These are phyloP conservation scores for Brachynemurus nebulosus DNA, from an alignment of 2,888 invertebrate genomes.

Conservation along the genomic window DNA sequence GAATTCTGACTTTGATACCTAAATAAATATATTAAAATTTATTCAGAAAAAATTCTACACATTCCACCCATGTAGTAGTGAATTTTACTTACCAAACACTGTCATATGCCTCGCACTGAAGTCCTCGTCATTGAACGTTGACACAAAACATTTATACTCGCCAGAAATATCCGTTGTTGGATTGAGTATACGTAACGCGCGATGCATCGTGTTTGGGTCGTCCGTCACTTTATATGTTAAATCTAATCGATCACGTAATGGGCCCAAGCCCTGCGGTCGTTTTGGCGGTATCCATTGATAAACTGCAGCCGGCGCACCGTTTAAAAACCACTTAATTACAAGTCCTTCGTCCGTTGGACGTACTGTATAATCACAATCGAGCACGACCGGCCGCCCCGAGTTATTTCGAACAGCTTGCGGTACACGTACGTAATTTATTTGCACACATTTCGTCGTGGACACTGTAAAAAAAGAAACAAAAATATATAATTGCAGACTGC, in stretches of 20 bases:
- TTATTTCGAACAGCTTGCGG: slow-evolving; percentile 30
- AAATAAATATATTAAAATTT: no score
- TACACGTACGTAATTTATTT: slow-evolving; percentile 31
- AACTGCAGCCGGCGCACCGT: slow-evolving; percentile 48
- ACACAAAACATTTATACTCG: slow-evolving; percentile 58
- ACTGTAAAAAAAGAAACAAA: slow-evolving; percentile 2
- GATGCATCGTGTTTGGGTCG: slow-evolving; percentile 51
- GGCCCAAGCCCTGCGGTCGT: slow-evolving; percentile 50
- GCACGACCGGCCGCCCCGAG: slow-evolving; percentile 34
- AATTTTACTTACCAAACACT: slow-evolving; percentile 51
- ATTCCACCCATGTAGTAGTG: background rate
- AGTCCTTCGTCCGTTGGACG: slow-evolving; percentile 49
- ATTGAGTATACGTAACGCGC: slow-evolving; percentile 52
- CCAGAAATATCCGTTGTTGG: slow-evolving; percentile 58
- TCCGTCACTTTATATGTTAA: slow-evolving; percentile 47
- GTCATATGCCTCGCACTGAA: slow-evolving; percentile 47
- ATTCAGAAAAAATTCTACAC: background rate
- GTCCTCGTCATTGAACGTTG: slow-evolving; percentile 53
- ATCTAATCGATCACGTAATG: slow-evolving; percentile 42
- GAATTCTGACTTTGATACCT: no score
- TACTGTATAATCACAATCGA: slow-evolving; percentile 58
- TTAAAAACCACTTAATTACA: slow-evolving; percentile 64
- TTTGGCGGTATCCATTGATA: slow-evolving; percentile 69
- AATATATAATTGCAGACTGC: no score
- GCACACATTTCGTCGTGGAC: slow-evolving; percentile 18